Percentiles rank a stretch among this genome's conserved stretches.
phyloP scores from a whole-genome alignment of 2,797 vertebrate species.

The Paratrypauchen microcephalus region DNA sequence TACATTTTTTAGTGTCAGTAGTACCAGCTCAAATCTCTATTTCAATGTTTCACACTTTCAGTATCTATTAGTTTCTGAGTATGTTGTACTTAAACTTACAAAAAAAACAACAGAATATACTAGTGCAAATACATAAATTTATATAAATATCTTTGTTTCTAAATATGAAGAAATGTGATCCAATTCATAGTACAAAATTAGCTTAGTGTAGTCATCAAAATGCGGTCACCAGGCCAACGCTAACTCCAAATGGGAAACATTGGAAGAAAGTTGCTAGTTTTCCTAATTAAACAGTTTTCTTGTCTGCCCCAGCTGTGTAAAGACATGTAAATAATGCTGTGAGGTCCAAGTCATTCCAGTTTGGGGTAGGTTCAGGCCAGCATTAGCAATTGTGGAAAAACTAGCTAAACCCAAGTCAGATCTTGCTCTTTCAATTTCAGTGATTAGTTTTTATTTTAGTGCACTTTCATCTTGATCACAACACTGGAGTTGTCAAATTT shows the following conservation, averaged over 20 bases:
- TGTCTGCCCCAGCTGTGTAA: conserved; percentile 40
- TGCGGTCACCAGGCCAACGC: background rate
- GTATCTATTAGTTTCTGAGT: no score
- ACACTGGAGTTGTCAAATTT: conserved; percentile 16
- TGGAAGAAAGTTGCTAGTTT: background rate
- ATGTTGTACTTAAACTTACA: no score
- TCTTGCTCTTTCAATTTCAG: background rate
- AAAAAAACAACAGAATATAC: no score
- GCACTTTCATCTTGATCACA: background rate
- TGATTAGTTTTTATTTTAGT: conserved; percentile 1
- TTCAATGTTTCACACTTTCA: no score
- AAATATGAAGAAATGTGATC: background rate
- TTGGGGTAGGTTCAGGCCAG: background rate
- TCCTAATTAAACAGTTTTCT: conserved; percentile 3
- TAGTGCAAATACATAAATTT: no score
- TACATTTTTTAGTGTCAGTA: no score
- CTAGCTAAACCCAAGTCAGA: background rate
- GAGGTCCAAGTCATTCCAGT: conserved; percentile 13
- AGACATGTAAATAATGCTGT: conserved; percentile 36
- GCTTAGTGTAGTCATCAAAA: background rate
- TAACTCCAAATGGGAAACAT: background rate
- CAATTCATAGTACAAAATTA: background rate
- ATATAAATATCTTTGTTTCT: no score
- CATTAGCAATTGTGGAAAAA: background rate
- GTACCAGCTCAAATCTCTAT: no score